A percentile compares a stretch with the other conserved stretches of the same genome.
phyloP scores from a whole-genome alignment of 2,113 vertebrate species.

The Nipponia nippon region DNA sequence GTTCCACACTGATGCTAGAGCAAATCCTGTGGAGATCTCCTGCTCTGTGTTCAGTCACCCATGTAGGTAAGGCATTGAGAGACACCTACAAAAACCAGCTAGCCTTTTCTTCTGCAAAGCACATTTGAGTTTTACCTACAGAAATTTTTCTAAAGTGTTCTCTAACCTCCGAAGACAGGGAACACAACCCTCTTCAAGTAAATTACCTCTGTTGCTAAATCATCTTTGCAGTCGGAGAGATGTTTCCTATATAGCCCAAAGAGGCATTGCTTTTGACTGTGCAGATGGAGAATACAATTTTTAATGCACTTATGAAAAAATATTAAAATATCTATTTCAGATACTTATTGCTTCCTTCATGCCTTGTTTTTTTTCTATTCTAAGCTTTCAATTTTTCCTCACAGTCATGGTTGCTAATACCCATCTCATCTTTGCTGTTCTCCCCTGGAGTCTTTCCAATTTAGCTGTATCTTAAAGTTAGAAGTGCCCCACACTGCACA shows the following conservation, averaged over 20 bases:
- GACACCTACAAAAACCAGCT: not conserved
- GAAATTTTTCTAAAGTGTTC: not conserved
- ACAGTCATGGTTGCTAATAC: not conserved
- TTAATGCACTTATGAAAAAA: not conserved
- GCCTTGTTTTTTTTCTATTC: not conserved
- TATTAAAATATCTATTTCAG: not conserved
- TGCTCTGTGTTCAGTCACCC: fast-evolving
- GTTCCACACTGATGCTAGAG: not conserved
- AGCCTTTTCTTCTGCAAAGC: not conserved
- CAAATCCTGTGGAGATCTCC: not conserved
- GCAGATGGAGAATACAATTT: not conserved
- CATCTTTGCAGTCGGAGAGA: not conserved
- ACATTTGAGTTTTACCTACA: not conserved
- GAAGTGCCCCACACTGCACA: not conserved
- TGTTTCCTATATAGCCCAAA: not conserved
- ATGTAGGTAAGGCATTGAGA: not conserved
- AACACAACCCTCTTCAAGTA: not conserved
- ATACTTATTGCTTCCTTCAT: not conserved
- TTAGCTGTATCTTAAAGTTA: not conserved
- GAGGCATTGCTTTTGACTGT: not conserved
- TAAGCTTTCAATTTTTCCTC: not conserved
- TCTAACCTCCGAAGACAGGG: not conserved
- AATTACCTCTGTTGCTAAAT: not conserved
- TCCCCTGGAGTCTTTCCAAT: not conserved
- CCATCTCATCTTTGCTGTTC: not conserved